Conservation (phyloP, 2,797 vertebrate genomes). For the Setipinna tenuifilis region DNA sequence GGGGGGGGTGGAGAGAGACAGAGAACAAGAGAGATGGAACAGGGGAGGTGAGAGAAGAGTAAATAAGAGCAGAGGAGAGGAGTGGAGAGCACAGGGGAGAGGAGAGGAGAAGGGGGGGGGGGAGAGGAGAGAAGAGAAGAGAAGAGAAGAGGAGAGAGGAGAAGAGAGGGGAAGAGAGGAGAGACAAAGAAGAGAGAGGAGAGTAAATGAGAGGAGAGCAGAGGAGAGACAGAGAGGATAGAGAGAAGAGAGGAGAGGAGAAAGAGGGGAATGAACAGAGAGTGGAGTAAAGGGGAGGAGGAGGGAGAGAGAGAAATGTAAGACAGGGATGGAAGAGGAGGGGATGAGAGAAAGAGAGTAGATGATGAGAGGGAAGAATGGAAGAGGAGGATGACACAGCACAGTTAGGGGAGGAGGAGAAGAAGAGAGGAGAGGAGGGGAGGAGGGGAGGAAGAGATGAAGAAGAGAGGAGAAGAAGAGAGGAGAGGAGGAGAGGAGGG, state of each 20-base stretch:
- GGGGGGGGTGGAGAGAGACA: not conserved
- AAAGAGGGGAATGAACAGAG: constrained; percentile 18
- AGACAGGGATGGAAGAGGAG: not conserved
- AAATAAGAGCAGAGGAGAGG: not conserved
- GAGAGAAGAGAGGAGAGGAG: constrained; percentile 23
- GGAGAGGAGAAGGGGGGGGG: not conserved
- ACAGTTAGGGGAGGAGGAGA: constrained; percentile 36
- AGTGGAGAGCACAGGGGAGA: not conserved
- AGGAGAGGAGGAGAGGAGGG: too few relatives aligned
- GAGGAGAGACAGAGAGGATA: not conserved
- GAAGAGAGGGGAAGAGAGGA: too few relatives aligned
- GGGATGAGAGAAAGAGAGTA: constrained; percentile 19
- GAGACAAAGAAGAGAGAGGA: not conserved
- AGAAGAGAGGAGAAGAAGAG: too few relatives aligned
- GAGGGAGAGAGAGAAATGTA: not conserved
- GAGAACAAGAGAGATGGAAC: not conserved
- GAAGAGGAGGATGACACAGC: not conserved
- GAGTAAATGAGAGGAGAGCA: not conserved
- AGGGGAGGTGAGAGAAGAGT: not conserved
- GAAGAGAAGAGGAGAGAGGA: too few relatives aligned
- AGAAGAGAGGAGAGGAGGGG: not conserved
- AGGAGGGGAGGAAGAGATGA: too few relatives aligned
- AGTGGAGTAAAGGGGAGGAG: not conserved
- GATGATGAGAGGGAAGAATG: not conserved
- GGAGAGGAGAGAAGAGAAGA: too few relatives aligned